Conservation (phyloP, 2,797 vertebrate species). For the Hypotaenidia okinawae region DNA sequence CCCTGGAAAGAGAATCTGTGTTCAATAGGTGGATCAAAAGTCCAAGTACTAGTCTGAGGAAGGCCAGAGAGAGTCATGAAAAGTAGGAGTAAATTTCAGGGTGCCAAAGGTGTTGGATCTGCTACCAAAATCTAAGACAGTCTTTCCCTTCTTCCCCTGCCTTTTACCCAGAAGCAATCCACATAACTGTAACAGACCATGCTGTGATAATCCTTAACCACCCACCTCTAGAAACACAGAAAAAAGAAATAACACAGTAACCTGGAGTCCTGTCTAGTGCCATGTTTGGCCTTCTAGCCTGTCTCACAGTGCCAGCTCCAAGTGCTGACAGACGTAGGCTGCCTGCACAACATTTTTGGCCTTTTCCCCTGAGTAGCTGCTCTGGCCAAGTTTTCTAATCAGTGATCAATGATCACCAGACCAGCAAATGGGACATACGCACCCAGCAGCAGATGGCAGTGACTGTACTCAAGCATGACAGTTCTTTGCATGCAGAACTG, state of each 20-base stretch:
- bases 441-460: conserved; percentile 37
- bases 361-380: not conserved
- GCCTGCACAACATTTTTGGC: not conserved
- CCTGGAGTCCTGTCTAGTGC: not conserved
- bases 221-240: not conserved
- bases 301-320: not conserved
- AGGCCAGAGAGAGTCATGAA: not conserved
- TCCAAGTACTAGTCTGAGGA: not conserved
- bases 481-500: not conserved
- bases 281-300: not conserved
- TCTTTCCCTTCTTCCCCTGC: not conserved
- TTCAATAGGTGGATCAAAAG: not conserved
- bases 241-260: not conserved
- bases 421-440: not conserved
- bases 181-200: rapidly evolving
- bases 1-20: not conserved
- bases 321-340: not conserved
- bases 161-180: not conserved
- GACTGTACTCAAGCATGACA: conserved; percentile 1
- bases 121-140: not conserved
- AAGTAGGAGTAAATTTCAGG: not conserved
- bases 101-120: not conserved
- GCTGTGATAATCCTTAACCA: not conserved
- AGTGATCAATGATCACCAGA: not conserved
- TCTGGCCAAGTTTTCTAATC: conserved; percentile 29